A percentile compares a stretch with the other conserved stretches of the same genome.
Conservation (phyloP, 2,113 vertebrate genomes). For the Onychorhynchus coronatus region DNA sequence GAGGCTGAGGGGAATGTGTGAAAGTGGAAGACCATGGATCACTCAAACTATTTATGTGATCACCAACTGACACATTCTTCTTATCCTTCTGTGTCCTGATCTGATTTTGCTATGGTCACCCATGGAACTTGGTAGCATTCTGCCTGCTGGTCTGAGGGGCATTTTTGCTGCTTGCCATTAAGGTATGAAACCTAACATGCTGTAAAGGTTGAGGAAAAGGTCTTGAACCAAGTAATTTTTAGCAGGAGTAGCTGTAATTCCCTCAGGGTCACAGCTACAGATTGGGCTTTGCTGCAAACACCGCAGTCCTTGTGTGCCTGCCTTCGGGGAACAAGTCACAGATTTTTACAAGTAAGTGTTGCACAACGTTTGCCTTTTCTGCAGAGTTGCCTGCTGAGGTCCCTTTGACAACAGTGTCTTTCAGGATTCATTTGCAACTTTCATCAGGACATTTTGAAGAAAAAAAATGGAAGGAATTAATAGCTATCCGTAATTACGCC, state of each 20-base stretch:
- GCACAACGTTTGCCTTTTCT: not conserved
- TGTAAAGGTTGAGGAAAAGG: not conserved
- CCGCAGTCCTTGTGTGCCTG: accelerated
- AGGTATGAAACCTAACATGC: not conserved
- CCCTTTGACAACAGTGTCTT: not conserved
- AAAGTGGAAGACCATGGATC: conserved; percentile 9
- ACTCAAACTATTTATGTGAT: not conserved
- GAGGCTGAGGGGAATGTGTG: not conserved
- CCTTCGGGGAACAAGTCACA: not conserved
- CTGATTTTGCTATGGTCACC: not conserved
- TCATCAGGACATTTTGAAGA: not conserved
- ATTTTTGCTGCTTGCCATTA: not conserved
- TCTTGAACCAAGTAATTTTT: not conserved
- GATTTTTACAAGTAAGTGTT: not conserved
- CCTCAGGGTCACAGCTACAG: not conserved
- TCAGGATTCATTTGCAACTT: not conserved
- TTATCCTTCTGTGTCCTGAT: not conserved
- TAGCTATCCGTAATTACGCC: not conserved
- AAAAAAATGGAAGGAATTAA: not conserved
- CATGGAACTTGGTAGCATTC: not conserved
- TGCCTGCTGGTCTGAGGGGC: not conserved
- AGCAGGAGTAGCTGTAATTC: not conserved
- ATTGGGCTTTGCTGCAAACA: not conserved
- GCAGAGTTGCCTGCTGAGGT: not conserved
- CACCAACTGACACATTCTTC: not conserved